Evolutionary conservation across 1,140 invertebrate species (phyloP).

Genomic region (Penaeus vannamei): DNA sequence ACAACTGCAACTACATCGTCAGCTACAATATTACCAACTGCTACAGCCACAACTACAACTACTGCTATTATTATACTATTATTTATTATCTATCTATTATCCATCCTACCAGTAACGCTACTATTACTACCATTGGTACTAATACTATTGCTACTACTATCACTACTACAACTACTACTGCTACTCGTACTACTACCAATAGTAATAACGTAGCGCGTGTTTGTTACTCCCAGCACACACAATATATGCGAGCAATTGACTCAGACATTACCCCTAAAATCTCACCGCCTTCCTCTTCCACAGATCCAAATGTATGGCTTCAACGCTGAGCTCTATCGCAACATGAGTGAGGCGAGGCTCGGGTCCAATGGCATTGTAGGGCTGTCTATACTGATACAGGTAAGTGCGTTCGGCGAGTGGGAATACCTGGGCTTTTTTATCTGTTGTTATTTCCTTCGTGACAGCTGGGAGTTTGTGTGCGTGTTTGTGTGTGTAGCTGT

Average conservation of each 20-base stretch:
- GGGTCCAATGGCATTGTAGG: conserved; percentile 94
- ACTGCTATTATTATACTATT: no score
- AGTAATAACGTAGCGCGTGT: no score
- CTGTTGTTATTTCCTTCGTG: background rate
- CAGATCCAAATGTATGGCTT: conserved; percentile 96
- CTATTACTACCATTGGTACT: no score
- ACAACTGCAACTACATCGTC: no score
- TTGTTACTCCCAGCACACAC: background rate
- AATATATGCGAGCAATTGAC: background rate
- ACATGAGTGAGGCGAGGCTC: conserved; percentile 96
- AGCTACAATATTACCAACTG: no score
- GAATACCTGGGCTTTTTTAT: background rate
- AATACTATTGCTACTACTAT: no score
- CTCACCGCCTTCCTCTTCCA: background rate
- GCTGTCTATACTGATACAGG: conserved; percentile 95
- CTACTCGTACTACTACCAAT: no score
- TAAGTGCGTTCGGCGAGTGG: conserved; percentile 71
- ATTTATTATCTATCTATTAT: no score
- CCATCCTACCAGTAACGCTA: no score
- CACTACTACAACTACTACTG: no score
- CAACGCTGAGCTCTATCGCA: conserved; percentile 96
- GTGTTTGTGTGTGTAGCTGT: no score
- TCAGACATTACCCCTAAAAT: background rate
- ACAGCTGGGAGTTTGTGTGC: background rate
- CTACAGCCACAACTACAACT: no score